Evolutionary conservation across 2,797 vertebrate genomes (phyloP).

Genomic region (Eleutherodactylus coqui): DNA sequence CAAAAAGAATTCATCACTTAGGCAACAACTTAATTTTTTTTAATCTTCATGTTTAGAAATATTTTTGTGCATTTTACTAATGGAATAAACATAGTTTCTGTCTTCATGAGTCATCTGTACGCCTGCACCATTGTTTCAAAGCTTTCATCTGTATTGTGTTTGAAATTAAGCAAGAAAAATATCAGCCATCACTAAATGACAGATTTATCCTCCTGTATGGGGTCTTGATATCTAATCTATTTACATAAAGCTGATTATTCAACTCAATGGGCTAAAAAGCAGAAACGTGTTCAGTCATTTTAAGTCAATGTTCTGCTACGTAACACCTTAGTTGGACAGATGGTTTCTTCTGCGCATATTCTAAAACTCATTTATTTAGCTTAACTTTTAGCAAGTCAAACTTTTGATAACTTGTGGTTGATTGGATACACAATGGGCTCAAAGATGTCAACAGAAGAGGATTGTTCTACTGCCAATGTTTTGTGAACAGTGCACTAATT

Average conservation of each 20-base stretch:
- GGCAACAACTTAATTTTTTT: neutral
- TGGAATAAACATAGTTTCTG: neutral
- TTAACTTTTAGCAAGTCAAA: neutral
- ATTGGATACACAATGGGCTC: neutral
- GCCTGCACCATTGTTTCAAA: neutral
- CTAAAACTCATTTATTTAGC: neutral
- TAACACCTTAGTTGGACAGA: neutral
- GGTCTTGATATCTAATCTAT: neutral
- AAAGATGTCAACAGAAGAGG: conserved; percentile 9
- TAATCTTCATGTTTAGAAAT: neutral
- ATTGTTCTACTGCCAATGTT: conserved; percentile 33
- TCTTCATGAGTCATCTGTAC: neutral
- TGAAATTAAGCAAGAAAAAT: neutral
- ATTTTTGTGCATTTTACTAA: neutral
- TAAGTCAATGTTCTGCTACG: neutral
- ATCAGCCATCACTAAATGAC: neutral
- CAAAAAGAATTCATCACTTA: neutral
- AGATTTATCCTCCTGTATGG: neutral
- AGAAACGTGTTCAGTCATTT: neutral
- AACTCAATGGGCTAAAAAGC: neutral
- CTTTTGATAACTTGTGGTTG: neutral
- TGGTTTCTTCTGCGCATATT: neutral
- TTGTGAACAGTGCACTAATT: conserved; percentile 48
- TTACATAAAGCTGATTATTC: neutral
- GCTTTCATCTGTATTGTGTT: neutral